Conservation (phyloP, 2,888 invertebrate genomes). For the Drosophila kanekoi region DNA sequence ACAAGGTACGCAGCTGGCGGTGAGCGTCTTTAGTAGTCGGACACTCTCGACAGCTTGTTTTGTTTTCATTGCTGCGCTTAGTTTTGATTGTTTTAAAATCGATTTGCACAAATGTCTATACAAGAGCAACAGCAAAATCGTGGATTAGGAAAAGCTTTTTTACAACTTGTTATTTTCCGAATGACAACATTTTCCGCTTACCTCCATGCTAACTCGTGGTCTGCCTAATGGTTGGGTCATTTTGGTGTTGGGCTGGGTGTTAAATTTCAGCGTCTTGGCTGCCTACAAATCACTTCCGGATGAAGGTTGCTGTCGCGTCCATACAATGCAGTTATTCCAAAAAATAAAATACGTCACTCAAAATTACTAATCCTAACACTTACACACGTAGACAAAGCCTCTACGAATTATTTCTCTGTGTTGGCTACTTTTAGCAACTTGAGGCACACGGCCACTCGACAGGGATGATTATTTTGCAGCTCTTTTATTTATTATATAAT, state of each 20-base stretch:
- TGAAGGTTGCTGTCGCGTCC: constrained; percentile 55
- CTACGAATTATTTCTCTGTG: constrained; percentile 31
- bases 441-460: constrained; percentile 8
- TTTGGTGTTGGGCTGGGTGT: constrained; percentile 23
- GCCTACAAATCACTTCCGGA: constrained; percentile 67
- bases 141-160: constrained; percentile 15
- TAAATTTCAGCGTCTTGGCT: constrained; percentile 49
- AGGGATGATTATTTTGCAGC: constrained; percentile 7
- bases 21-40: background rate
- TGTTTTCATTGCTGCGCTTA: constrained; percentile 21
- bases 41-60: constrained; percentile 1
- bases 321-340: constrained; percentile 41
- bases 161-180: constrained; percentile 48
- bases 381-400: constrained; percentile 15
- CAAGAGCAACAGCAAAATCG: constrained; percentile 27
- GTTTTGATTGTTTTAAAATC: constrained; percentile 75
- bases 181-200: constrained; percentile 42
- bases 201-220: constrained; percentile 3
- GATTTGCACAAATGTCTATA: constrained; percentile 74
- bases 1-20: background rate
- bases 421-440: constrained; percentile 28
- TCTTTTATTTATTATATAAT: constrained; percentile 68
- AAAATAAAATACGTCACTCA: constrained; percentile 23
- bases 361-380: background rate
- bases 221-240: background rate